phyloP scores from a whole-genome alignment of 2,113 vertebrate genomes.

The Nycticebus coucang region DNA sequence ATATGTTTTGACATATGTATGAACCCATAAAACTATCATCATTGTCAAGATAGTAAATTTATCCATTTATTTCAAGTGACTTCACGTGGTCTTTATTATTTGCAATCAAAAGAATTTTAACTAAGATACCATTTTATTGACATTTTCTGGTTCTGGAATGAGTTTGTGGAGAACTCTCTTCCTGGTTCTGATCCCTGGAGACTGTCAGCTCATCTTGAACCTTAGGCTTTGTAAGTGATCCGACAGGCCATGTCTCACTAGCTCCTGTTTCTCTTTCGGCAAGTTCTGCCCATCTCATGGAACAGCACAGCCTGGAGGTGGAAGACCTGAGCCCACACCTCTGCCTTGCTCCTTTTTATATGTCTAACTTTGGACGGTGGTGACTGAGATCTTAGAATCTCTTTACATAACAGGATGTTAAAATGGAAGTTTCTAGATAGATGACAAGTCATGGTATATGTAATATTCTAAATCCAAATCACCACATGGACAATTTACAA shows the following conservation, averaged over 20 bases:
- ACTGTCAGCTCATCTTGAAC: background rate
- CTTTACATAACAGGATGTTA: background rate
- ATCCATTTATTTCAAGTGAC: background rate
- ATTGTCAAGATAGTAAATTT: background rate
- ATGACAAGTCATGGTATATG: background rate
- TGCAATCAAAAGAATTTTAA: background rate
- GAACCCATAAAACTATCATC: background rate
- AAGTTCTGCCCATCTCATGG: background rate
- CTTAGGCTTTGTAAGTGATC: background rate
- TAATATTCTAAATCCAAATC: background rate
- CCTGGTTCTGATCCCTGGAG: background rate
- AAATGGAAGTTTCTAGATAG: background rate
- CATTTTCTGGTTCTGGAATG: background rate
- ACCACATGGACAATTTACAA: background rate
- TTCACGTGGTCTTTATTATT: conserved; percentile 13
- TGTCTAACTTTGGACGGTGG: background rate
- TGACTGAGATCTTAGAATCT: background rate
- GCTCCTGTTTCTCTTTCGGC: background rate
- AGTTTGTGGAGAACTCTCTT: background rate
- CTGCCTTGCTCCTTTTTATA: background rate
- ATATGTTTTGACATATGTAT: background rate
- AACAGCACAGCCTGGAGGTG: background rate
- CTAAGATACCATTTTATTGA: background rate
- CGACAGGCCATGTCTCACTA: background rate
- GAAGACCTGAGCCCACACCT: background rate